These are phyloP conservation scores for Coptodon rendalli DNA, from an alignment of 2,113 vertebrate genomes.

Conservation along the genomic window DNA sequence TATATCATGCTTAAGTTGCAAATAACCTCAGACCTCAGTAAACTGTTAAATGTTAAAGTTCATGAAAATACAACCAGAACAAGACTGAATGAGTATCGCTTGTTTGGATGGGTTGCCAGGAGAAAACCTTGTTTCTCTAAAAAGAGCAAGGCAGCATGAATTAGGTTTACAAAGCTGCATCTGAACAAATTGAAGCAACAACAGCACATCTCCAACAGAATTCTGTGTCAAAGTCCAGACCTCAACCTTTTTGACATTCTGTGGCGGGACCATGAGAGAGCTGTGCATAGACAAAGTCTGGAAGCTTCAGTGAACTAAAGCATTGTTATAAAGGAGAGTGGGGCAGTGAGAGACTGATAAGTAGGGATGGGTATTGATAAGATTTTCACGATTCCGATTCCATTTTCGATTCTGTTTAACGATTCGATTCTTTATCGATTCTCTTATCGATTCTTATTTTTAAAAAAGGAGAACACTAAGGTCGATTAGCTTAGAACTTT, in stretches of 20 bases:
- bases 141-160: neutral
- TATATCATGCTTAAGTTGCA: neutral
- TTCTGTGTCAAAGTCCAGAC: neutral
- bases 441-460: too few species aligned
- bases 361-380: too few species aligned
- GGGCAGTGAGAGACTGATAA: neutral
- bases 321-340: neutral
- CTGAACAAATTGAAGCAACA: neutral
- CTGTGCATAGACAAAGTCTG: neutral
- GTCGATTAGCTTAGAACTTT: too few species aligned
- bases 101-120: accelerated
- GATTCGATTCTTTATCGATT: too few species aligned
- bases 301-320: neutral
- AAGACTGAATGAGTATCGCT: accelerated
- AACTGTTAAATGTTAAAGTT: neutral
- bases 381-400: too few species aligned
- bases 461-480: too few species aligned
- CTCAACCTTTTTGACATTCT: neutral
- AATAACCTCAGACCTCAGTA: neutral
- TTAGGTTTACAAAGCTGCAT: neutral
- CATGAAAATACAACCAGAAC: accelerated
- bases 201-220: neutral
- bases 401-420: too few species aligned
- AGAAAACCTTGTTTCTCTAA: neutral
- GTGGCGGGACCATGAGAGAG: neutral